Conservation (phyloP, 2,113 vertebrate genomes). For the Pampusana beccarii region DNA sequence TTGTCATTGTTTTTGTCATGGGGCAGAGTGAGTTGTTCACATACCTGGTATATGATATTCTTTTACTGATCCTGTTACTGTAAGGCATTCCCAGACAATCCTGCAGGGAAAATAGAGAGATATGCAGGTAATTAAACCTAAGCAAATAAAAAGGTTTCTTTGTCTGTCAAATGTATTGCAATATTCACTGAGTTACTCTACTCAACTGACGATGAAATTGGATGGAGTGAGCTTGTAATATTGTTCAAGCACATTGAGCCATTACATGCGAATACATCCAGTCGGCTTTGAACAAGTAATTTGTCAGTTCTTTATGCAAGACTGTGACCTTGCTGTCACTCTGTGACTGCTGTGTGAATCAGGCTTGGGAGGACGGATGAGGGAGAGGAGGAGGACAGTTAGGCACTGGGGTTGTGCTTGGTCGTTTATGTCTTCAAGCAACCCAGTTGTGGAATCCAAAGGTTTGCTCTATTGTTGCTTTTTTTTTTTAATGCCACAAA, state of each 20-base stretch:
- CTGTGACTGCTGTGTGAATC: neutral
- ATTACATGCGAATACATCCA: neutral
- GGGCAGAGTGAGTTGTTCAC: neutral
- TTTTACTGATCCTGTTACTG: neutral
- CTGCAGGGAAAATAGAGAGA: neutral
- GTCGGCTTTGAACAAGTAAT: neutral
- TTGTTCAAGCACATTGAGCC: neutral
- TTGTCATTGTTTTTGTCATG: neutral
- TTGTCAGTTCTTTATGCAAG: neutral
- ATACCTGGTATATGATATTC: neutral
- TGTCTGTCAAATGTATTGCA: conserved; percentile 15
- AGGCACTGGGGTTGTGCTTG: neutral
- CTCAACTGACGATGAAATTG: neutral
- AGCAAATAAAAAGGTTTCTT: conserved; percentile 33
- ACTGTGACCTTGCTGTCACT: neutral
- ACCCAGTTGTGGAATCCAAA: neutral
- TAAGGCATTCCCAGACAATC: neutral
- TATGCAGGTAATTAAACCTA: neutral
- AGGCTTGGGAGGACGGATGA: neutral
- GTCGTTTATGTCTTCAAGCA: neutral
- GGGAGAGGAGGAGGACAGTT: neutral
- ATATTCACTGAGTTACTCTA: conserved; percentile 11
- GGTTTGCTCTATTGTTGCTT: neutral
- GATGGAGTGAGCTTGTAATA: neutral
- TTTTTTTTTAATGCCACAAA: conserved; percentile 26